Percentiles rank a stretch among this genome's conserved stretches.
These are phyloP conservation scores for Eupsittula cactorum DNA, from an alignment of 2,113 vertebrate genomes.

Conservation along the genomic window DNA sequence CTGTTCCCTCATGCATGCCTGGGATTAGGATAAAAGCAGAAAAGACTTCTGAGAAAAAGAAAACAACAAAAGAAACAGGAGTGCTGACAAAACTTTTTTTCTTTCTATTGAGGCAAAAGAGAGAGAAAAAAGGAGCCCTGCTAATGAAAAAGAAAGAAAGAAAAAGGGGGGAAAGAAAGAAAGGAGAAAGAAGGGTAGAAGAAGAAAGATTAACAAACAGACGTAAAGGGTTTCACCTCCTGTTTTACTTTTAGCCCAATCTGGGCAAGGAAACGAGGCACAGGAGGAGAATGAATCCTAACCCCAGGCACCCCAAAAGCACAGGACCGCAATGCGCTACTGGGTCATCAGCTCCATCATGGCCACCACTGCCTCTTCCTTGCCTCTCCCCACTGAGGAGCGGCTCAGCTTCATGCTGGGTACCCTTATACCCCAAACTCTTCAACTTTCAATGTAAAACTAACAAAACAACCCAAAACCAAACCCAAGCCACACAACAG, in stretches of 20 bases:
- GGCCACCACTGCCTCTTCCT: not conserved
- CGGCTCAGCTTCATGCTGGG: not conserved
- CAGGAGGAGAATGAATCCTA: slow-evolving; percentile 15
- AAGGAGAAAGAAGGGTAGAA: slow-evolving; percentile 79
- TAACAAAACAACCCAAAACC: not conserved
- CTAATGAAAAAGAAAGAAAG: slow-evolving; percentile 43
- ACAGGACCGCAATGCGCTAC: not conserved
- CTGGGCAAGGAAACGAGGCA: slow-evolving; percentile 38
- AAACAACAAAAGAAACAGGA: slow-evolving; percentile 94
- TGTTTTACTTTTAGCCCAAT: slow-evolving; percentile 68
- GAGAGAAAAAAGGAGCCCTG: slow-evolving; percentile 79
- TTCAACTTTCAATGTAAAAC: not conserved
- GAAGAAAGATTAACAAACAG: slow-evolving; percentile 89
- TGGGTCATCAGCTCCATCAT: fast-evolving
- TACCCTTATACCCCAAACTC: not conserved
- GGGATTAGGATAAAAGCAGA: slow-evolving; percentile 97
- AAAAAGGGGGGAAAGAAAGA: slow-evolving; percentile 59
- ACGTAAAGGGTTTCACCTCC: slow-evolving; percentile 81
- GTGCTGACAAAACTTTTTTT: slow-evolving; percentile 95
- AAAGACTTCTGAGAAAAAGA: slow-evolving; percentile 94
- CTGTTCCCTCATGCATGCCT: slow-evolving; percentile 98
- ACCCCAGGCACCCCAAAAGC: not conserved
- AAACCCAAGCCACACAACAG: not conserved
- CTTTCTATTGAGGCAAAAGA: slow-evolving; percentile 86
- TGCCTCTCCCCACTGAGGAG: not conserved